Evolutionary conservation across 2,113 vertebrate species (phyloP), one percentile per base, ranked within the genome.

Genomic region (Notarius lentiginosus): DNA sequence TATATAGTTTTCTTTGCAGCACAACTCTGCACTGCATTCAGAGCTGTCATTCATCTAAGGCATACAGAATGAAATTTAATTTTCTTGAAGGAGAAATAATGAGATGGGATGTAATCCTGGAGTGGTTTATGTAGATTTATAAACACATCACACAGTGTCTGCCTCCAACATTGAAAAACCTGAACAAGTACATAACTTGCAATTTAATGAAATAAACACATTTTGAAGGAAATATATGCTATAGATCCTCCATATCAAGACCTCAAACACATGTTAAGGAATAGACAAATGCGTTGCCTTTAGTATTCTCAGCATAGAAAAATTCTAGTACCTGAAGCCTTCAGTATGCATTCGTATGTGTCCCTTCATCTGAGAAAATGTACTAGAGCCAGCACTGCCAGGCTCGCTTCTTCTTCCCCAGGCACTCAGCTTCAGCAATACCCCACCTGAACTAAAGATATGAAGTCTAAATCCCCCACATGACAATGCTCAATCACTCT

Each of bases 21-120:
- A 58, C 53, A 53, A 63, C 56, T 53, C 34, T 51, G 15, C 24
- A 51, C 30, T 49, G 34, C 83, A 73, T 73, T 55, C 77, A 49
- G 61, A 79, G 53, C 22, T 34, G 60, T 30, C 61, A 75, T 66
- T 60, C 51, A 34, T 58, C 60, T 66, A 58, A 27, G 61, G 61
- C 53, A 24, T 66, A 14, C 51, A 83, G 72, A 83, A 63, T 49
- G 18, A 55, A 79, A 56, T 79, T 66, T 63, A 47, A 84, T 84
- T 79, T 84, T 22, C 30, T 61, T 68, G 61, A 84, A 86, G 66
- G 81, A 83, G 30, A 30, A 30, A 30, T 30, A 30, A 30, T 30
- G 30, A 30, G 30, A 30, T 30, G 30, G 1, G 75, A 20, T 66
- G 73, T 79, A 79, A 85, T 60, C 18, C 86, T 84, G 81, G 53